Conservation (phyloP, 1,140 invertebrate species). For the Lepidurus arcticus region DNA sequence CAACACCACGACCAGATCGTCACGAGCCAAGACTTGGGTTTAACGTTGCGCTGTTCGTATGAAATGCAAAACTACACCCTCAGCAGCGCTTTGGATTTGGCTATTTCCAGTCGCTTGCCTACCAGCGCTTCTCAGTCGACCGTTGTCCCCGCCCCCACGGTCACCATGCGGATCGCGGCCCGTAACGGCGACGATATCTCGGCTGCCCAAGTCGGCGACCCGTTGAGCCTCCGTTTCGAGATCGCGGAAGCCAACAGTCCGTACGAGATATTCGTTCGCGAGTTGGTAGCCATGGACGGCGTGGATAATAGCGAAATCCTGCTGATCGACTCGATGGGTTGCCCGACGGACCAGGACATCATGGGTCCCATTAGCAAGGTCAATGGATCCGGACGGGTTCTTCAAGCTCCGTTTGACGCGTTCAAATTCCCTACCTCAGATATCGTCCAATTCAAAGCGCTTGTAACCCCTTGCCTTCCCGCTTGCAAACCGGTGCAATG, state of each 20-base stretch:
- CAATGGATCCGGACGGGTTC: conserved; percentile 42
- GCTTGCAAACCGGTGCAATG: conserved; percentile 50
- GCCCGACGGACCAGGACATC: conserved; percentile 50
- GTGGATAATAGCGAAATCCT: conserved; percentile 50
- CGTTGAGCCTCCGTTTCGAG: conserved; percentile 50
- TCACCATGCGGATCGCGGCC: conserved; percentile 52
- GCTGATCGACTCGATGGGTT: conserved; percentile 50
- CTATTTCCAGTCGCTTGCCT: conserved; percentile 42
- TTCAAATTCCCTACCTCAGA: conserved; percentile 55
- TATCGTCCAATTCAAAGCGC: conserved; percentile 52
- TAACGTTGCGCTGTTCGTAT: conserved; percentile 51
- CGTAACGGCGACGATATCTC: conserved; percentile 47
- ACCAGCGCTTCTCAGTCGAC: conserved; percentile 45
- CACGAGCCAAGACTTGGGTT: conserved; percentile 51
- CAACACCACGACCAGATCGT: conserved; percentile 54
- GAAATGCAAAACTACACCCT: conserved; percentile 50
- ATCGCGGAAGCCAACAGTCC: conserved; percentile 49
- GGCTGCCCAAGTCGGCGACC: conserved; percentile 49
- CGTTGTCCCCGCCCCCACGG: conserved; percentile 51
- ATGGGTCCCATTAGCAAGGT: conserved; percentile 47
- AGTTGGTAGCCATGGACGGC: conserved; percentile 52
- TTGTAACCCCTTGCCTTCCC: conserved; percentile 52
- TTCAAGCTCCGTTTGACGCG: conserved; percentile 52
- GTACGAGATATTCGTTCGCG: conserved; percentile 54
- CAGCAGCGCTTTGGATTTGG: conserved; percentile 46